Conservation (phyloP, 2,113 vertebrate species). For the Malurus cyaneus region DNA sequence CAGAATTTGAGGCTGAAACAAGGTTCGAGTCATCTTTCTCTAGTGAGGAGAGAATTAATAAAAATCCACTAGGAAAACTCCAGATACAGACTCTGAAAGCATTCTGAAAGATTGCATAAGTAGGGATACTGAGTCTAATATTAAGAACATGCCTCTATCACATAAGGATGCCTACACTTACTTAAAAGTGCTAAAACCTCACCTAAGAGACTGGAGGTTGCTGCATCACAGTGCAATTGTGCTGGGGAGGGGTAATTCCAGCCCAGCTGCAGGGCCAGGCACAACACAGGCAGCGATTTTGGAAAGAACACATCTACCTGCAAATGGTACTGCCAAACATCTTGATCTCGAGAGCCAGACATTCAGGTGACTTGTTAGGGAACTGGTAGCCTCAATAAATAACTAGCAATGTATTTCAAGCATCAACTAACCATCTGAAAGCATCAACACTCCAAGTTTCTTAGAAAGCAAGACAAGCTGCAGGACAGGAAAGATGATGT, state of each 20-base stretch:
- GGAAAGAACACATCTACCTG: neutral
- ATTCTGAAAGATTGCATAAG: neutral
- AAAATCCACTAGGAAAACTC: neutral
- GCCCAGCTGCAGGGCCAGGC: neutral
- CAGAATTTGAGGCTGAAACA: neutral
- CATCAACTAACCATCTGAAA: neutral
- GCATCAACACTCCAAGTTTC: neutral
- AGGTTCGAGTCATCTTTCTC: neutral
- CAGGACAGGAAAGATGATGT: neutral
- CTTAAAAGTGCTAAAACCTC: neutral
- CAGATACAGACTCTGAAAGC: neutral
- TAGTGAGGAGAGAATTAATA: neutral
- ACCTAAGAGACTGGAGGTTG: neutral
- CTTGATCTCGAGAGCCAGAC: neutral
- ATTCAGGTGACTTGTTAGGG: neutral
- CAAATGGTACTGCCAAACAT: neutral
- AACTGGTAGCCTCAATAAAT: neutral
- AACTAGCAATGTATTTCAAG: neutral
- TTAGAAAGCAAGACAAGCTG: neutral
- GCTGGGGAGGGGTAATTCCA: neutral
- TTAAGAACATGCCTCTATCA: neutral
- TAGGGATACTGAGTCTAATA: neutral
- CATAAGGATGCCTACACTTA: neutral
- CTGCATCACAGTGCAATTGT: neutral
- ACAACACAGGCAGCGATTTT: neutral